Conservation (phyloP, 2,888 invertebrate species). For the Desoria tigrina region DNA sequence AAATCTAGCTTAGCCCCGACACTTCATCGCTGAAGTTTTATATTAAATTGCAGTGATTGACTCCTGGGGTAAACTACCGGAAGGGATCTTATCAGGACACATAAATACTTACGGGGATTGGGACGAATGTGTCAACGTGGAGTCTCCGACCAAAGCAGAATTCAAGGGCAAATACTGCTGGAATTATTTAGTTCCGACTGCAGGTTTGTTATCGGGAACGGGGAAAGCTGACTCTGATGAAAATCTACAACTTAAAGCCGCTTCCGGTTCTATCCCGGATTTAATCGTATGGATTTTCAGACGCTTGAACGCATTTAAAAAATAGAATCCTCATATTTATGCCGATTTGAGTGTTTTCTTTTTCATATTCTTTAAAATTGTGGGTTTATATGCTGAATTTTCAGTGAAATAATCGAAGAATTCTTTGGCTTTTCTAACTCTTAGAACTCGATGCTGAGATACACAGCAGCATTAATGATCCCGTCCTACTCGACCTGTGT, state of each 20-base stretch:
- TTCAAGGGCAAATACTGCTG: constrained; percentile 13
- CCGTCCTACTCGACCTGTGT: constrained; percentile 17
- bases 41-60: constrained; percentile 36
- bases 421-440: not conserved
- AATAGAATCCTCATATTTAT: too few relatives aligned
- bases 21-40: not conserved
- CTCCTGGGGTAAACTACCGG: constrained; percentile 35
- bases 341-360: too few relatives aligned
- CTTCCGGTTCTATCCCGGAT: constrained; percentile 7
- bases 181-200: constrained; percentile 1
- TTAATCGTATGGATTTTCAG: too few relatives aligned
- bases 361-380: too few relatives aligned
- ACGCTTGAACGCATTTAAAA: too few relatives aligned
- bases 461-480: not conserved
- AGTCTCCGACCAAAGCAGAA: too few relatives aligned
- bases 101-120: constrained; percentile 26
- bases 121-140: constrained; percentile 30
- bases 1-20: not conserved
- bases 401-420: not conserved
- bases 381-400: not conserved
- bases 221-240: too few relatives aligned
- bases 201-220: too few relatives aligned
- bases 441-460: not conserved
- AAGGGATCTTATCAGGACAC: constrained; percentile 34
- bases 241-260: not conserved